These are phyloP conservation scores for Siderastrea siderea DNA, from an alignment of 92 coral and sea anemone genomes.

Conservation along the genomic window DNA sequence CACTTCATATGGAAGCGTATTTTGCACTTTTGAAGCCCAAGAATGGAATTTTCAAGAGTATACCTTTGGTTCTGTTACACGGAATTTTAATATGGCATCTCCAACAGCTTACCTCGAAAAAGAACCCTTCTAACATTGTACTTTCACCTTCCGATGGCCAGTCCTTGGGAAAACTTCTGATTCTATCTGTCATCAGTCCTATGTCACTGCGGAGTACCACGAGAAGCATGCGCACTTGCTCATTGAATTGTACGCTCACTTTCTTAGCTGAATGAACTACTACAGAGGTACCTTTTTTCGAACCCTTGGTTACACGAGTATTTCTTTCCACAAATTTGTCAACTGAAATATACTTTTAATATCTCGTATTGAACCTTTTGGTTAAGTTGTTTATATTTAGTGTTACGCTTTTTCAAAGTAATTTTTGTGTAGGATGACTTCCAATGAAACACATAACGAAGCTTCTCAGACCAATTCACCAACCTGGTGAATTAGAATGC, in stretches of 20 bases:
- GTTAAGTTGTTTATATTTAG: neutral
- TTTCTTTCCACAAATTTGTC: neutral
- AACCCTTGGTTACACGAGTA: neutral
- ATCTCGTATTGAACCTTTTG: neutral
- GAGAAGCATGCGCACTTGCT: neutral
- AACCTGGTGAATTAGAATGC: neutral
- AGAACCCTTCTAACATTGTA: too few species aligned
- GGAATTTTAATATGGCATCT: too few species aligned
- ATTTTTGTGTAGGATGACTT: neutral
- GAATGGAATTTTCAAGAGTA: too few species aligned
- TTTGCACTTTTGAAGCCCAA: too few species aligned
- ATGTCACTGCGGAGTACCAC: neutral
- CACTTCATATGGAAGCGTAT: too few species aligned
- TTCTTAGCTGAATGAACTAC: neutral
- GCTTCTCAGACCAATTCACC: too few species aligned
- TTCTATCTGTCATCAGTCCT: slow-evolving; percentile 9
- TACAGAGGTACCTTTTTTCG: neutral
- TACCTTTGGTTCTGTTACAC: too few species aligned
- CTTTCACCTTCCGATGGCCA: too few species aligned
- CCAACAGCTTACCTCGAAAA: too few species aligned
- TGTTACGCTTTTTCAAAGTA: neutral
- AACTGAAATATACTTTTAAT: too few species aligned
- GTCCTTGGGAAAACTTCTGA: too few species aligned
- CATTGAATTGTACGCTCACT: neutral
- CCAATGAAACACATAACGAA: too few species aligned